Conservation (phyloP, 37 sponge, comb jelly and placozoan genomes). For the Ephydatia muelleri region DNA sequence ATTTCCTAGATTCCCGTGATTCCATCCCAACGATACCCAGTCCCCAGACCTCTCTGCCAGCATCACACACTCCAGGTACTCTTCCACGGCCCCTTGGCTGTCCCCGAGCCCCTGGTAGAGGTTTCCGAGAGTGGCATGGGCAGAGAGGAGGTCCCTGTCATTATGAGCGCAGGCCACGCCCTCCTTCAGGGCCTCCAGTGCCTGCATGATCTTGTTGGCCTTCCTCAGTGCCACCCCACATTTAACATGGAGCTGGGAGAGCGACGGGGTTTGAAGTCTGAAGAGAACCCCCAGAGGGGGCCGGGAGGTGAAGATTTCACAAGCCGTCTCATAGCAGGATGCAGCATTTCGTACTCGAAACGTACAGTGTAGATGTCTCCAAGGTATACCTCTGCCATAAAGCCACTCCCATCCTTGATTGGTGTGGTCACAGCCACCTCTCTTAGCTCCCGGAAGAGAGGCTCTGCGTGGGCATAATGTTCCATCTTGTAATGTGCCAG, state of each 20-base stretch:
- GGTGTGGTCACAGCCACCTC: neutral
- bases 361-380: conserved; percentile 35
- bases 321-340: conserved; percentile 20
- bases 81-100: conserved; percentile 36
- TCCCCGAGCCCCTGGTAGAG: conserved; percentile 62
- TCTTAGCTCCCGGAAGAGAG: conserved; percentile 6
- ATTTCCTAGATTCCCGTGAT: conserved; percentile 73
- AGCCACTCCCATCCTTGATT: conserved; percentile 5
- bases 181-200: conserved; percentile 28
- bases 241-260: conserved; percentile 31
- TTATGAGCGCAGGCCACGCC: conserved; percentile 15
- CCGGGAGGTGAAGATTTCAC: neutral
- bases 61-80: conserved; percentile 43
- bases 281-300: conserved; percentile 17
- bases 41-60: conserved; percentile 43
- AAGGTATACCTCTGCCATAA: conserved; percentile 39
- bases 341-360: conserved; percentile 25
- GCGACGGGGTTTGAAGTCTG: conserved; percentile 21
- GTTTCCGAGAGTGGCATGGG: conserved; percentile 60
- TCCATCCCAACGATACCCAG: conserved; percentile 60
- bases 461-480: conserved; percentile 13
- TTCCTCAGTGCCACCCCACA: conserved; percentile 30
- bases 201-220: conserved; percentile 50
- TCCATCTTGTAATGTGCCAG: conserved; percentile 52
- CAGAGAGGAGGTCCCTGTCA: conserved; percentile 46